Conservation (phyloP, 1,140 invertebrate genomes). For the Tetranychus cinnabarinus region DNA sequence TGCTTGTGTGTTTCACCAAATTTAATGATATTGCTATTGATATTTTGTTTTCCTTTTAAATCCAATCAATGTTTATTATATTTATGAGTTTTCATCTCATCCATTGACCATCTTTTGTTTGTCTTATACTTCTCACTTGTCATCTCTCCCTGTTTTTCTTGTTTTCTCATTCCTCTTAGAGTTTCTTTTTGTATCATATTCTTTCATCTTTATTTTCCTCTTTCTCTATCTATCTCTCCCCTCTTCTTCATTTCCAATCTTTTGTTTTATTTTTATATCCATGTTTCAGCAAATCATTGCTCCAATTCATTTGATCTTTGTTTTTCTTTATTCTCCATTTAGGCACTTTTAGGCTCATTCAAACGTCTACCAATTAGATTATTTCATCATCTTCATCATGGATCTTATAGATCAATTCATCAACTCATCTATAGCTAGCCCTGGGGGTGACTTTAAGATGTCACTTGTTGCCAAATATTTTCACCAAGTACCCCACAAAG, state of each 20-base stretch:
- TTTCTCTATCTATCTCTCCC: neutral
- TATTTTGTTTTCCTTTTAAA: neutral
- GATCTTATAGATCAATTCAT: conserved; percentile 17
- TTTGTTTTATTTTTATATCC: neutral
- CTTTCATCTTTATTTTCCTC: neutral
- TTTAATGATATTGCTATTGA: no score
- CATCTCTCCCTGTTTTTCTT: neutral
- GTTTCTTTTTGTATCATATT: neutral
- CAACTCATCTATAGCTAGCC: neutral
- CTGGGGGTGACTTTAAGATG: conserved; percentile 23
- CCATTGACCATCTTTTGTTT: neutral
- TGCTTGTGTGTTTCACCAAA: no score
- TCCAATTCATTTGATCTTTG: neutral
- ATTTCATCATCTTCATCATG: conserved; percentile 16
- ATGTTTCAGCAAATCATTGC: neutral
- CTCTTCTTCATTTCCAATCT: neutral
- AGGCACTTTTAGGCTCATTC: neutral
- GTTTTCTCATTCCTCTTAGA: neutral
- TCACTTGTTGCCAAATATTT: conserved; percentile 56
- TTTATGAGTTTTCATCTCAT: neutral
- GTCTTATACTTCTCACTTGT: neutral
- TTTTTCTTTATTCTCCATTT: neutral
- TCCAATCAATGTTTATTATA: neutral
- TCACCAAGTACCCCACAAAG: conserved; percentile 38
- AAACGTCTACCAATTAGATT: neutral